Base-by-base conservation (phyloP, 2,888 invertebrate genomes). In the Allolobophora icterica region DNA sequence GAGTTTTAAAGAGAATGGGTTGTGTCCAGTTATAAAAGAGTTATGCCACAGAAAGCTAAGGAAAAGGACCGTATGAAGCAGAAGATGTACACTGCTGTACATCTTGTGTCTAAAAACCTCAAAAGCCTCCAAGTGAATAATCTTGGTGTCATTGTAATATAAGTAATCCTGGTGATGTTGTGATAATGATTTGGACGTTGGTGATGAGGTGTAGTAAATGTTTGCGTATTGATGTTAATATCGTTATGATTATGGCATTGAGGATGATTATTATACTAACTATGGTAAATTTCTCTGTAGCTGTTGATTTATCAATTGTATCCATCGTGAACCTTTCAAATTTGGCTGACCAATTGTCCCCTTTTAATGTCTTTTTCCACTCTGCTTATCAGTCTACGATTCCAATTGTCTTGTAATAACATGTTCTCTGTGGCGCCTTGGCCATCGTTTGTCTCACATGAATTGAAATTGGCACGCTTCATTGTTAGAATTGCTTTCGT, bases 161-260 rank as follows among this genome's bases (percentile, higher is more conserved):
- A n/a, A n/a, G 3, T 38, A 71, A n/a, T 30, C 30, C n/a, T 71
- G 71, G 11, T 71, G n/a, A n/a, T 6, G 71, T 71, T 71, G 30
- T 84, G 90, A 84, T 84, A 30, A 40, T 90, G 33, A 84, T 30
- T 42, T 71, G 52, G 90, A 84, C 21, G 84, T 42, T 90, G 40
- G 38, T 84, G 90, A 90, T 90, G 52, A 35, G 45, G 8, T 33
- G 30, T 45, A 90, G n/a, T 42, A 58, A 33, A 35, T 34, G 6
- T 45, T 34, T 45, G 90, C 15, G 21, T 30, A 35, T 40, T 45
- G 90, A 34, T 45, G n/a, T 90, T 45, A n/a, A n/a, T 30, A 24
- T 71, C 52, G 21, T n/a, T n/a, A 71, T n/a, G 30, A 84, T 90
- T 83, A 90, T 84, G 83, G 35, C 34, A 19, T 34, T 35, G 11